Evolutionary conservation across 2,888 invertebrate species (phyloP).

Genomic region (Schizotus pectinicornis): DNA sequence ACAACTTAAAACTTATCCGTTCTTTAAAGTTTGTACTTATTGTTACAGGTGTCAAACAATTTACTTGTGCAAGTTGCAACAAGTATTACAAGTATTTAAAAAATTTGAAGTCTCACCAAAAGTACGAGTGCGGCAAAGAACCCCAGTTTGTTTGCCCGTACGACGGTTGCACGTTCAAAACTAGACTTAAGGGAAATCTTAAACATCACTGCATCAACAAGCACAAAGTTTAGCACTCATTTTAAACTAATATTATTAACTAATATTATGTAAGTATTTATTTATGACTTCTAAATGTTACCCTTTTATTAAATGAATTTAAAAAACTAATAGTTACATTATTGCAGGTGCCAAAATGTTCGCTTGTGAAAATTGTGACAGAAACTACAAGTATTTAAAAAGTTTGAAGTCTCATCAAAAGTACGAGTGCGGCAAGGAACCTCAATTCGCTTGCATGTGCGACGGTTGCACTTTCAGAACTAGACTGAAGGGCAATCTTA

Average conservation of each 20-base stretch:
- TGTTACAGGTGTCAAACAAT: slow-evolving; percentile 9
- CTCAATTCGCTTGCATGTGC: slow-evolving; percentile 58
- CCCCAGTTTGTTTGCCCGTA: slow-evolving; percentile 59
- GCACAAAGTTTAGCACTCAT: slow-evolving; percentile 40
- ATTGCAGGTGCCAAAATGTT: slow-evolving; percentile 26
- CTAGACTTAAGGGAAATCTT: slow-evolving; percentile 25
- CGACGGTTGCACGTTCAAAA: slow-evolving; percentile 11
- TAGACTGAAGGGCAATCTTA: slow-evolving; percentile 25
- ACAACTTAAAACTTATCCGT: not conserved
- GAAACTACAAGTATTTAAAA: slow-evolving; percentile 28
- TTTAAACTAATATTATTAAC: not conserved
- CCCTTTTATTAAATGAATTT: slow-evolving; percentile 32
- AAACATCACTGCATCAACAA: slow-evolving; percentile 15
- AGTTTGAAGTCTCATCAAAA: slow-evolving; percentile 17
- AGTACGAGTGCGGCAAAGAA: slow-evolving; percentile 61
- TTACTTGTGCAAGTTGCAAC: slow-evolving; percentile 7
- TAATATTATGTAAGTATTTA: not conserved
- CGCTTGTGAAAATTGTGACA: slow-evolving; percentile 34
- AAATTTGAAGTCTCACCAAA: slow-evolving; percentile 12
- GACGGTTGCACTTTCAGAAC: slow-evolving; percentile 12
- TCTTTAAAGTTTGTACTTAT: not conserved
- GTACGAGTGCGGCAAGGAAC: slow-evolving; percentile 49
- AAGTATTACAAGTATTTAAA: slow-evolving; percentile 16
- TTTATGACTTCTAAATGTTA: too few species aligned
- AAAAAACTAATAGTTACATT: slow-evolving; percentile 25